Percentiles rank a stretch among this genome's conserved stretches.
These are phyloP conservation scores for Guaruba guarouba DNA, from an alignment of 2,113 vertebrate species.

Conservation along the genomic window DNA sequence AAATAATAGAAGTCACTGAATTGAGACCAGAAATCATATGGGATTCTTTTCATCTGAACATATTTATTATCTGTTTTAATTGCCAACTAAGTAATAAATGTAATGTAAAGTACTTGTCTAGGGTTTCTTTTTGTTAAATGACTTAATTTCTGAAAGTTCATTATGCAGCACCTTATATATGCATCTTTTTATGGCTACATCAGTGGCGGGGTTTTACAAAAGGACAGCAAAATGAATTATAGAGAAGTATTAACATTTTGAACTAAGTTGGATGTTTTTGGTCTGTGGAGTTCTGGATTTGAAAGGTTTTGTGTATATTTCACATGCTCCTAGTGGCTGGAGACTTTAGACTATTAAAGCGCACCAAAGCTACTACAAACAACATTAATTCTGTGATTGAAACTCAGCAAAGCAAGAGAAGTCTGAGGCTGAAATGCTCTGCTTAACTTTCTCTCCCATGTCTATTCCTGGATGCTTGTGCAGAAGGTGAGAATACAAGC, in stretches of 20 bases:
- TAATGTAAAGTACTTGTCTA: constrained; percentile 2
- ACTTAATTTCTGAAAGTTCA: constrained; percentile 25
- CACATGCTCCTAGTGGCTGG: background rate
- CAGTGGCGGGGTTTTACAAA: constrained; percentile 8
- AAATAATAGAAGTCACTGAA: constrained; percentile 27
- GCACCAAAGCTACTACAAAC: background rate
- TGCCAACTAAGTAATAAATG: constrained; percentile 21
- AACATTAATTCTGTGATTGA: background rate
- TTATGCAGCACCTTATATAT: background rate
- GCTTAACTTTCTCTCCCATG: background rate
- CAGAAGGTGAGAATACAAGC: background rate
- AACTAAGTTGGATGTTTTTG: background rate
- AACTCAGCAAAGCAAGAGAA: constrained; percentile 8
- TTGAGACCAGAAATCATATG: constrained; percentile 37
- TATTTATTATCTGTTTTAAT: constrained; percentile 46
- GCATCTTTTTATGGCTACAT: background rate
- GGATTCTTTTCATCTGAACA: background rate
- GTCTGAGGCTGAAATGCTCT: background rate
- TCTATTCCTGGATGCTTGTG: fast-evolving
- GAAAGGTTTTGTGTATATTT: background rate
- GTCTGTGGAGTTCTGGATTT: constrained; percentile 14
- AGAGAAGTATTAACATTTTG: background rate
- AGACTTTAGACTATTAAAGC: background rate
- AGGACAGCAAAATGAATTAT: constrained; percentile 18
- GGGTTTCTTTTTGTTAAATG: background rate